phyloP scores from a whole-genome alignment of 30 jellyfish, hydroid and myxozoan species.

The Clytia hemisphaerica region DNA sequence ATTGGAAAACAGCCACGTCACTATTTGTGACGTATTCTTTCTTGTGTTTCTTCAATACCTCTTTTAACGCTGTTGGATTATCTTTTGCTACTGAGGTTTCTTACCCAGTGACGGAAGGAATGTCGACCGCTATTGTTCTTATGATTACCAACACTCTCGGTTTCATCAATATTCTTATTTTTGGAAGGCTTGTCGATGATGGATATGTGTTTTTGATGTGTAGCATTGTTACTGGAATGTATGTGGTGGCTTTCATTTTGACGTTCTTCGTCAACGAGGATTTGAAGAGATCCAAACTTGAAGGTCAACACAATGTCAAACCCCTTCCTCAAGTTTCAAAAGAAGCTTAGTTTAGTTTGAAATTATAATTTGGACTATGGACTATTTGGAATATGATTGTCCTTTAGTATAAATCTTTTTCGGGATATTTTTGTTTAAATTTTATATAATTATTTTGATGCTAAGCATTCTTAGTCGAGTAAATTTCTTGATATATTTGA shows the following conservation, averaged over 20 bases:
- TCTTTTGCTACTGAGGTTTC: slow-evolving; percentile 58
- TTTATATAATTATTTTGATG: no score
- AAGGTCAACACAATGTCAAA: background rate
- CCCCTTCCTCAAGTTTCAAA: no score
- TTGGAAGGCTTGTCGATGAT: background rate
- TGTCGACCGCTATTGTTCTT: slow-evolving; percentile 44
- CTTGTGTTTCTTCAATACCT: slow-evolving; percentile 13
- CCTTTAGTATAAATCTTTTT: no score
- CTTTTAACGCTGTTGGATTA: slow-evolving; percentile 51
- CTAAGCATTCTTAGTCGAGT: no score
- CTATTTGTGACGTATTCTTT: slow-evolving; percentile 24
- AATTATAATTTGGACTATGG: no score
- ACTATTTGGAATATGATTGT: no score
- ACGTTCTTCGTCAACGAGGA: background rate
- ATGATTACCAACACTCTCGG: slow-evolving; percentile 48
- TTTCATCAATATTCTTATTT: slow-evolving; percentile 17
- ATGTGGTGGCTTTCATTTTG: background rate
- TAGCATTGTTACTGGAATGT: background rate
- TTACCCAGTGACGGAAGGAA: slow-evolving; percentile 54
- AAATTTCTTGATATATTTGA: no score
- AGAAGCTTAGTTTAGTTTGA: no score
- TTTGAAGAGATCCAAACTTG: background rate
- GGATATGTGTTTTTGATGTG: background rate
- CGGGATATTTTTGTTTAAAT: no score
- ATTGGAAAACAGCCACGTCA: slow-evolving; percentile 16